Evolutionary conservation across 2,797 vertebrate species (phyloP).

Genomic region (Pangasius larnaudii): DNA sequence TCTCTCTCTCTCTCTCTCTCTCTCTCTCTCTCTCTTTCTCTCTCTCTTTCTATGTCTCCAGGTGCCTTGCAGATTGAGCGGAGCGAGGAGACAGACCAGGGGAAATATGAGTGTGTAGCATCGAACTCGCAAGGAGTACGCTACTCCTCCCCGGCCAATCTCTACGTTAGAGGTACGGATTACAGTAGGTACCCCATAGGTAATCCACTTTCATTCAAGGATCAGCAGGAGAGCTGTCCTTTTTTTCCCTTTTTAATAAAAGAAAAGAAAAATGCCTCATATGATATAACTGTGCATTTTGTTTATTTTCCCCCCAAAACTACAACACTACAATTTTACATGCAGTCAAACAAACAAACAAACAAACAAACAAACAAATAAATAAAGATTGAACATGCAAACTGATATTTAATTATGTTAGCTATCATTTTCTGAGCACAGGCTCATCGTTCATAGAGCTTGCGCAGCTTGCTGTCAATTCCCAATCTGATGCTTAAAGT

Average conservation of each 20-base stretch:
- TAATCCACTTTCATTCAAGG: conserved; percentile 40
- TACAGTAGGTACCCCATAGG: conserved; percentile 54
- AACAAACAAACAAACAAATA: not conserved
- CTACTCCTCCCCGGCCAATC: conserved; percentile 96
- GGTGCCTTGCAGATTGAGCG: conserved; percentile 97
- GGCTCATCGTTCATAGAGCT: not conserved
- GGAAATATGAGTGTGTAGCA: conserved; percentile 97
- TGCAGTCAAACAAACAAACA: not conserved
- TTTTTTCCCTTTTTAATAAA: not conserved
- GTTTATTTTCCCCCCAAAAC: not conserved
- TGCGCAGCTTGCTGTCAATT: not conserved
- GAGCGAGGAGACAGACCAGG: conserved; percentile 98
- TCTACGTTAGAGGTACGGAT: conserved; percentile 99
- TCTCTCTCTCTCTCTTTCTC: conserved; percentile 35
- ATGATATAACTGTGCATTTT: not conserved
- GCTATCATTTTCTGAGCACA: not conserved
- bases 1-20: conserved; percentile 20
- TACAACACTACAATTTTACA: not conserved
- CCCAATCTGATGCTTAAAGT: conserved; percentile 25
- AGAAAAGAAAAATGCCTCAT: no score
- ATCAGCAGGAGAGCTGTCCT: conserved; percentile 24
- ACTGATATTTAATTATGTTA: not conserved
- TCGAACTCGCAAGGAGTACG: conserved; percentile 96
- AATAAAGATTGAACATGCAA: not conserved
- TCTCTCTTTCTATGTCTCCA: conserved; percentile 67